Conservation (phyloP, 2,113 vertebrate genomes). For the Holacanthus passer region DNA sequence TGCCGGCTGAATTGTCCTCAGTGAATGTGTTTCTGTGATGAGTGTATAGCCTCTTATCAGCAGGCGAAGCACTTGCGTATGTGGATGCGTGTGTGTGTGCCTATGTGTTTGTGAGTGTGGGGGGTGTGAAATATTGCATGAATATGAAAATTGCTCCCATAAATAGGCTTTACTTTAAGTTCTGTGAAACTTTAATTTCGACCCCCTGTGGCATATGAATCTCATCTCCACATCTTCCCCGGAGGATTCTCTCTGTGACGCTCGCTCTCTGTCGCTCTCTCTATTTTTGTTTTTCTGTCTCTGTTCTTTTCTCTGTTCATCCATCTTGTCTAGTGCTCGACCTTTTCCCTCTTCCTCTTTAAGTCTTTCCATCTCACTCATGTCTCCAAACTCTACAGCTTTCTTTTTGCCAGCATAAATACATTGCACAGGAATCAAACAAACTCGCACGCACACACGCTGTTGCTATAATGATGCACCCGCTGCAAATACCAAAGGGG, state of each 20-base stretch:
- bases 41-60: conserved; percentile 39
- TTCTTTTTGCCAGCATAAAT: neutral
- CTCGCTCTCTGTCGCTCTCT: conserved; percentile 28
- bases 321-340: conserved; percentile 18
- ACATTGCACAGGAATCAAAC: conserved; percentile 23
- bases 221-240: conserved; percentile 61
- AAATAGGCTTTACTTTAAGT: conserved; percentile 76
- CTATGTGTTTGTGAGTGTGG: conserved; percentile 22
- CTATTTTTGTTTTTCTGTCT: conserved; percentile 45
- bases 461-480: neutral
- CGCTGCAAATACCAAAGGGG: neutral
- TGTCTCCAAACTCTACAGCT: conserved; percentile 14
- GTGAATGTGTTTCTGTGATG: conserved; percentile 13
- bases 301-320: conserved; percentile 29
- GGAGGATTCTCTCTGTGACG: conserved; percentile 49
- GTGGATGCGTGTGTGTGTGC: conserved; percentile 25
- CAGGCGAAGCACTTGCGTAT: conserved; percentile 46
- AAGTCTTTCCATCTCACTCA: conserved; percentile 12
- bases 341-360: conserved; percentile 32
- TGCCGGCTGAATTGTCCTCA: conserved; percentile 47
- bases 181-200: conserved; percentile 72
- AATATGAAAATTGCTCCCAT: conserved; percentile 75
- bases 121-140: conserved; percentile 67
- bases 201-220: conserved; percentile 52
- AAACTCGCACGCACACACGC: neutral